phyloP scores from a whole-genome alignment of 2,113 vertebrate species.

The Hipposideros armiger region DNA sequence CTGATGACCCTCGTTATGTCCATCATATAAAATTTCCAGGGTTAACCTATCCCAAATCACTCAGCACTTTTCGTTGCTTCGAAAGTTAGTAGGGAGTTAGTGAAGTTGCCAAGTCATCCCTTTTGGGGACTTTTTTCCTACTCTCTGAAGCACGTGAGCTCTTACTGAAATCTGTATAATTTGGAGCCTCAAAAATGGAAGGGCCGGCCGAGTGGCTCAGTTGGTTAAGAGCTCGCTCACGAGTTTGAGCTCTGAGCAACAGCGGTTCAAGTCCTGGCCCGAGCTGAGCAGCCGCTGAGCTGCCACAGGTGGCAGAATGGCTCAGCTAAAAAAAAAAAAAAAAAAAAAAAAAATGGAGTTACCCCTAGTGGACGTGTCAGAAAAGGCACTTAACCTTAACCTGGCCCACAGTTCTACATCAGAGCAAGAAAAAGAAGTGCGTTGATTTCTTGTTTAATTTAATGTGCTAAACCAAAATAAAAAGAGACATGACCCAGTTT shows the following conservation, averaged over 20 bases:
- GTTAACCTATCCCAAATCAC: not conserved
- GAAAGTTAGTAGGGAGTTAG: not conserved
- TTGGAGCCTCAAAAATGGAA: not conserved
- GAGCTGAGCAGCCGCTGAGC: too few relatives aligned
- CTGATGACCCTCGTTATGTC: conserved; percentile 7
- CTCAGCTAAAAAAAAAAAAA: too few relatives aligned
- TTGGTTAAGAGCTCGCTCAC: too few relatives aligned
- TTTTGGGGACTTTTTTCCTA: not conserved
- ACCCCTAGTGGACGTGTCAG: not conserved
- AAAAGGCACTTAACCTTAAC: not conserved
- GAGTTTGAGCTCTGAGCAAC: too few relatives aligned
- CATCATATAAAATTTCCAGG: not conserved
- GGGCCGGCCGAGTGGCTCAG: too few relatives aligned
- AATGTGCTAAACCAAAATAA: conserved; percentile 7
- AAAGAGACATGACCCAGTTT: not conserved
- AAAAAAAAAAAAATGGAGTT: not conserved
- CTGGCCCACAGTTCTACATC: not conserved
- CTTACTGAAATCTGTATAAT: not conserved
- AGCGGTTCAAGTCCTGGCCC: too few relatives aligned
- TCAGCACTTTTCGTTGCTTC: conserved; percentile 9
- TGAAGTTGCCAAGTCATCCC: conserved; percentile 8
- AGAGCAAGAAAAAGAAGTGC: conserved; percentile 40
- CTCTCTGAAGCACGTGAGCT: not conserved
- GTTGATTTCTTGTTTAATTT: conserved; percentile 34
- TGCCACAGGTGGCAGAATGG: too few relatives aligned